Conservation (phyloP, 37 sponge, comb jelly and placozoan species). For the Aphrocallistes beatrix region DNA sequence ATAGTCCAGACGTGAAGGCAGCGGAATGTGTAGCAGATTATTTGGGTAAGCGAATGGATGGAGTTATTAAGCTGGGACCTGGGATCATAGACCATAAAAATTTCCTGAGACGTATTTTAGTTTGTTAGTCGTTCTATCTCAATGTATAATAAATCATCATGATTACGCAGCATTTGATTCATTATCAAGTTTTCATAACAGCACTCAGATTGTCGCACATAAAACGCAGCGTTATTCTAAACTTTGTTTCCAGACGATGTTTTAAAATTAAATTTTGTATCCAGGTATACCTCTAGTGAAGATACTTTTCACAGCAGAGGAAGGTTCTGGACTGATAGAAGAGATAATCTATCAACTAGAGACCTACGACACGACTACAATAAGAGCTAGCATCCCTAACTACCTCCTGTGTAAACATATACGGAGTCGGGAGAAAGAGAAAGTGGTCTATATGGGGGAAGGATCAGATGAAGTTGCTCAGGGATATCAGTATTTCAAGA, state of each 20-base stretch:
- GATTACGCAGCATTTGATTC: too few species aligned
- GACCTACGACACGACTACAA: slow-evolving; percentile 42
- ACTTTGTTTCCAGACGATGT: too few species aligned
- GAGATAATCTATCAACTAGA: slow-evolving; percentile 56
- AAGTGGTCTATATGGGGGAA: slow-evolving; percentile 47
- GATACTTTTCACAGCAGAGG: slow-evolving; percentile 34
- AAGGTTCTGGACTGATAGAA: slow-evolving; percentile 36
- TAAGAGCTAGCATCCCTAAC: slow-evolving; percentile 37
- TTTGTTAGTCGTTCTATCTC: too few species aligned
- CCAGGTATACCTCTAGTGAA: slow-evolving; percentile 22
- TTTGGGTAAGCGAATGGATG: slow-evolving; percentile 31
- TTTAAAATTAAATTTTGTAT: too few species aligned
- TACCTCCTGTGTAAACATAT: slow-evolving; percentile 47
- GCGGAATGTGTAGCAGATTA: slow-evolving; percentile 40
- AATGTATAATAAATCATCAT: too few species aligned
- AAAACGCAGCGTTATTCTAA: too few species aligned
- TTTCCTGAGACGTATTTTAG: too few species aligned
- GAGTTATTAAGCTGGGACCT: too few species aligned
- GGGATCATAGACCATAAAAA: too few species aligned
- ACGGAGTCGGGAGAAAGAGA: slow-evolving; percentile 26
- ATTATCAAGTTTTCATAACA: too few species aligned
- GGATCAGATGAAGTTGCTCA: slow-evolving; percentile 52
- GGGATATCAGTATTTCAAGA: slow-evolving; percentile 62
- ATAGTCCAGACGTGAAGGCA: slow-evolving; percentile 30
- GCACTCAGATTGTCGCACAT: too few species aligned